Evolutionary conservation across 2,888 invertebrate species (phyloP).

Genomic region (Caenorhabditis drosophilae): DNA sequence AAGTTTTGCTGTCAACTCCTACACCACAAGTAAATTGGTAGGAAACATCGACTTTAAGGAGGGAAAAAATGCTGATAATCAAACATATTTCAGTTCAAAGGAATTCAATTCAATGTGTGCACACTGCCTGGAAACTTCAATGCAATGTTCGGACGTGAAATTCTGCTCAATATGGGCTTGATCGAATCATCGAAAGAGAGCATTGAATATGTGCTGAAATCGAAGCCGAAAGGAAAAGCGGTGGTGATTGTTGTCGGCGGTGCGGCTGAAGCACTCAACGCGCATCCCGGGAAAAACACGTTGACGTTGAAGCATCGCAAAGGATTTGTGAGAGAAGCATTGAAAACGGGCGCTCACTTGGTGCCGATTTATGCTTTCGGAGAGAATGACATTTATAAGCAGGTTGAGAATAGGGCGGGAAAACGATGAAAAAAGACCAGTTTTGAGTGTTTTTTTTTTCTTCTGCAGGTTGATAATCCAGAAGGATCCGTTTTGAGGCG

Average conservation of each 20-base stretch:
- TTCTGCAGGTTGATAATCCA: slow-evolving; percentile 43
- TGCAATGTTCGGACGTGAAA: slow-evolving; percentile 42
- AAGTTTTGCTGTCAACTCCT: slow-evolving; percentile 79
- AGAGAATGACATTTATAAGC: slow-evolving; percentile 70
- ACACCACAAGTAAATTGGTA: slow-evolving; percentile 70
- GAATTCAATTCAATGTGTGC: slow-evolving; percentile 36
- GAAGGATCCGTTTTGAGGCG: slow-evolving; percentile 50
- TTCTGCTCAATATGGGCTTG: slow-evolving; percentile 70
- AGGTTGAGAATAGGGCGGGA: slow-evolving; percentile 4
- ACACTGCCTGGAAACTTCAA: slow-evolving; percentile 45
- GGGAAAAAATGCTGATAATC: no score
- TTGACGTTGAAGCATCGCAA: slow-evolving; percentile 36
- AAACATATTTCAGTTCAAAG: no score
- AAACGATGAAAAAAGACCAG: background rate
- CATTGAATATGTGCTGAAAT: slow-evolving; percentile 40
- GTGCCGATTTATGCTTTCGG: slow-evolving; percentile 72
- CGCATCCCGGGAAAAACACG: slow-evolving; percentile 40
- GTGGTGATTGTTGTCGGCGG: slow-evolving; percentile 47
- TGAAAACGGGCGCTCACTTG: slow-evolving; percentile 62
- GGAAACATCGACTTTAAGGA: no score
- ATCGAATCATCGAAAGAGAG: slow-evolving; percentile 43
- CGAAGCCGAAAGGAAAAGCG: slow-evolving; percentile 29
- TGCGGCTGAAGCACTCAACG: slow-evolving; percentile 44
- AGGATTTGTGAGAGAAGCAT: slow-evolving; percentile 42
- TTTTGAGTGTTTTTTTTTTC: background rate